A percentile compares a stretch with the other conserved stretches of the same genome.
These are phyloP conservation scores for Dolichopus griseipennis DNA, from an alignment of 2,888 invertebrate genomes.

Conservation along the genomic window DNA sequence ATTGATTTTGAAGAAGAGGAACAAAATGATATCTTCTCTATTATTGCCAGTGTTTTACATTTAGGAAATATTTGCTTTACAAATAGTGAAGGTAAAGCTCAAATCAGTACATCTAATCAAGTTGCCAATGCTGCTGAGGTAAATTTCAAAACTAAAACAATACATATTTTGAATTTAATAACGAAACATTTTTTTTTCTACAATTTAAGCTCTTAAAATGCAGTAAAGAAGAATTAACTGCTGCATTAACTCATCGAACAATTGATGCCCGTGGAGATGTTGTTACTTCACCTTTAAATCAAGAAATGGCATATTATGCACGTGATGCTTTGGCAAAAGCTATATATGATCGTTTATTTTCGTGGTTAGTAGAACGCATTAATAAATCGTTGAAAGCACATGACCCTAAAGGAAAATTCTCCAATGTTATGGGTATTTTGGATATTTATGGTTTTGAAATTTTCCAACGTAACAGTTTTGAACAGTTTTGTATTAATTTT, in stretches of 20 bases:
- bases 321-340: constrained; percentile 86
- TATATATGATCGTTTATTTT: constrained; percentile 81
- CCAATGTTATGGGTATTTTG: constrained; percentile 76
- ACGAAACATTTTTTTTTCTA: not conserved
- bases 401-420: constrained; percentile 43
- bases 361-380: constrained; percentile 76
- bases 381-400: constrained; percentile 64
- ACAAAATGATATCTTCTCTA: constrained; percentile 66
- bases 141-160: constrained; percentile 27
- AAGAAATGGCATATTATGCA: constrained; percentile 76
- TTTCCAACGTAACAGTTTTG: constrained; percentile 72
- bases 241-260: constrained; percentile 72
- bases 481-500: constrained; percentile 90
- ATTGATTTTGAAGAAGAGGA: constrained; percentile 67
- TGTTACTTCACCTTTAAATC: constrained; percentile 68
- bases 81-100: constrained; percentile 61
- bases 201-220: constrained; percentile 63
- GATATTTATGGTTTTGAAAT: constrained; percentile 95
- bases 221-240: constrained; percentile 53
- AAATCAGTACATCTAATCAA: constrained; percentile 57
- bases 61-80: constrained; percentile 78
- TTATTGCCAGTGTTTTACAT: constrained; percentile 77
- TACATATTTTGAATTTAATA: constrained; percentile 47
- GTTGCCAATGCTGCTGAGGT: constrained; percentile 61
- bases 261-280: constrained; percentile 80